Evolutionary conservation across 64 coral and sea anemone species (phyloP), one percentile per base, ranked within the genome.

Genomic region (Montipora efflorescens): DNA sequence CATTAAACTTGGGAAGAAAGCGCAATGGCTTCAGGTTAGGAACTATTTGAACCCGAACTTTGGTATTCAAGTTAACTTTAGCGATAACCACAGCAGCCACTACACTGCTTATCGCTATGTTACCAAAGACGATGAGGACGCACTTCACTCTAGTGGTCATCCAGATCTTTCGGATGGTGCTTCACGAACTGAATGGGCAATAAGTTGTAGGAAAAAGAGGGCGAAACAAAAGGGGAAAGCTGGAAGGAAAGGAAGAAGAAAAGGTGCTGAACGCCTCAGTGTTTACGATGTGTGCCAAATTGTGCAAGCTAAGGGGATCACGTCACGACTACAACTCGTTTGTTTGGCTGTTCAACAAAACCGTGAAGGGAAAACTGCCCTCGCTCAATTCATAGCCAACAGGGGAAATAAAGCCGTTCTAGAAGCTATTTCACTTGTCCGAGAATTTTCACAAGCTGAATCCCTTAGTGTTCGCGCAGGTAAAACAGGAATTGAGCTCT

Each of bases 401-500:
- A 53, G 51, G 51, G 51, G 51, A 53, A 53, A 53, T 53, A 53
- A 53, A 53, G 51, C 51, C 51, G 8, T 53, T 53, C 8, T 53
- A 5, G 51, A 53, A 1, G 51, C 51, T 53, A 53, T 53, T 53
- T 53, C 51, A 53, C 51, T 53, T 5, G 51, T 1, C 51, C 51
- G 51, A 53, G 51, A 53, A 53, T 53, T 53, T 53, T 53, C 51
- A 8, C 51, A 53, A 53, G 51, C 51, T 53, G 51, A 53, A 53
- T 53, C 51, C 51, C 51, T 53, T 53, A 73, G 7, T 73, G 7
- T 73, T n/a, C 69, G 83, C 55, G 10, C 19, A 43, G 23, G 84
- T 12, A 84, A 92, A 92, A 84, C 91, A 16, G 57, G 58, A 19
- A 16, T 93, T 76, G 73, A 93, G 52, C 61, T 53, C 51, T 53